Conservation (phyloP, 2,113 vertebrate genomes). For the Strix uralensis region DNA sequence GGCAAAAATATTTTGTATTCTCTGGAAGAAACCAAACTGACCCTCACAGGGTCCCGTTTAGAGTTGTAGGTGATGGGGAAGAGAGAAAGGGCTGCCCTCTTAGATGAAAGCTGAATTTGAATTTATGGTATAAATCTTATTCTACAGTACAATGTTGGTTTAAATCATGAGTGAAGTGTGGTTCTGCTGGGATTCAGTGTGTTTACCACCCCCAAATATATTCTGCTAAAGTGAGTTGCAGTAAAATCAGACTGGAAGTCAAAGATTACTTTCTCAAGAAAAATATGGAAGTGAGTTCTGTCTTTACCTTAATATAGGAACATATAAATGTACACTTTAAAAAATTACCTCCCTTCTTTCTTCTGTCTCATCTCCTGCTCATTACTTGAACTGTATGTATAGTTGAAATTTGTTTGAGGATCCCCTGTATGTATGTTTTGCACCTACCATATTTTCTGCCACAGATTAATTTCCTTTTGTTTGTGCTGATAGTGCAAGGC, state of each 20-base stretch:
- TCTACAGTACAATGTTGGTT: not conserved
- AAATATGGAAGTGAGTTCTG: not conserved
- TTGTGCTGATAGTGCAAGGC: not conserved
- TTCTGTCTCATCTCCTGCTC: not conserved
- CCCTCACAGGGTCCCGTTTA: fast-evolving
- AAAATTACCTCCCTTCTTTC: not conserved
- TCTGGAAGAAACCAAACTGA: not conserved
- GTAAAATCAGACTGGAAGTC: not conserved
- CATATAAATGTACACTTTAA: not conserved
- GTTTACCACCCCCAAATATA: not conserved
- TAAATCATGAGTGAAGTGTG: not conserved
- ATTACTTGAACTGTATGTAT: not conserved
- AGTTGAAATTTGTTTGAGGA: not conserved
- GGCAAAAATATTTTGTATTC: not conserved
- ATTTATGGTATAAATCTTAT: not conserved
- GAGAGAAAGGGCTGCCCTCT: fast-evolving
- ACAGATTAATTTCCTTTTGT: not conserved
- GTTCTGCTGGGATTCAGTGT: not conserved
- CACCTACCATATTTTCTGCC: not conserved
- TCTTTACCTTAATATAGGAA: not conserved
- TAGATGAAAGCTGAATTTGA: not conserved
- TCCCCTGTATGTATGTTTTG: not conserved
- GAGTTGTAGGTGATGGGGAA: not conserved
- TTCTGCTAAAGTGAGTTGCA: not conserved
- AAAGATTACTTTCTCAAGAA: not conserved